Evolutionary conservation across 92 coral and sea anemone genomes (phyloP), one percentile per base, ranked within the genome.

Genomic region (Porites evermanni): DNA sequence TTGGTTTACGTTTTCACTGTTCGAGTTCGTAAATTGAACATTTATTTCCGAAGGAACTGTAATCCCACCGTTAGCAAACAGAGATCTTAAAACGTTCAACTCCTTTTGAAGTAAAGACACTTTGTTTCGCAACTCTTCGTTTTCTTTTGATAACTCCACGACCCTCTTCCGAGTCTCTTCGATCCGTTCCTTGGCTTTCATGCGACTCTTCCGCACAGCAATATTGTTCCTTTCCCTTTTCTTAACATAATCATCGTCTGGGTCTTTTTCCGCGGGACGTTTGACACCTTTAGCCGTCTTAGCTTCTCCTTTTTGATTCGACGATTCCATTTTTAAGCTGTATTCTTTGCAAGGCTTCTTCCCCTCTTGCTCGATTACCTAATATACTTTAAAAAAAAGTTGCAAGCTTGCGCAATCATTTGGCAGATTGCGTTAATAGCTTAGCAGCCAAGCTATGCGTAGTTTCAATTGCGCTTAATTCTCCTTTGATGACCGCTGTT

Each of bases 141-240:
- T 97, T 84, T 97, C 99, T 74, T 91, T 81, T 54, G 99, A 6
- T 52, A 97, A 90, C 78, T 83, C 94, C 32, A 72, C 79, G 4
- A 97, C 99, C 67, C 99, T 91, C 74, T 74, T 88, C 54, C 89
- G 84, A 24, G 99, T 97, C 82, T 97, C 99, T 61, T 97, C 98
- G 85, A 97, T 97, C 76, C 91, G 90, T 79, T 92, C 94, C 78
- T 95, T 97, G 10, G 99, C 98, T 75, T 97, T 97, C 82, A 91
- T 96, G 21, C 99, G 98, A 89, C 99, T 97, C 82, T 97, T 97
- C 58, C 99, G 90, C 16, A 97, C 99, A 64, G 99, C 99, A 58
- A 93, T 89, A 81, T 97, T 97, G 60, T 97, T 97, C 75, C 99
- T 86, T 76, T 94, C 98, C 67, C 99, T 85, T 86, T 97, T 97